Conservation (phyloP, 2,888 invertebrate species). For the Frankliniella intonsa region DNA sequence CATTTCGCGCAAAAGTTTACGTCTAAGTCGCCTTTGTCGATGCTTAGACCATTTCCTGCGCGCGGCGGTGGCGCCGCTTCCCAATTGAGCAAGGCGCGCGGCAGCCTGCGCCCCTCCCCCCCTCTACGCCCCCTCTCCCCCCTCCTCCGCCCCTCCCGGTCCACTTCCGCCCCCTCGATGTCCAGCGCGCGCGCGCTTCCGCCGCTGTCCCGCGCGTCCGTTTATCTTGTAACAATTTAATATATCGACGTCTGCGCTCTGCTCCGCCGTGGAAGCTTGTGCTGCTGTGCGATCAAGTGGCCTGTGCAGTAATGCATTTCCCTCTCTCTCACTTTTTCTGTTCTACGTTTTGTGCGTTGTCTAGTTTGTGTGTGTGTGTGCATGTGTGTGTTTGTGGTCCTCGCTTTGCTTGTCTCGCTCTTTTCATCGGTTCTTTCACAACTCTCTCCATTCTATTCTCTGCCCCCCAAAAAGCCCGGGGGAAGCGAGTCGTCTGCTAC, state of each 20-base stretch:
- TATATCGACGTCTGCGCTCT: not conserved
- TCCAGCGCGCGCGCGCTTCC: not conserved
- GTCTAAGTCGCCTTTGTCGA: not conserved
- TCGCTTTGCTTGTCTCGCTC: no score
- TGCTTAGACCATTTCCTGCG: not conserved
- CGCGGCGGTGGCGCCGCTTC: not conserved
- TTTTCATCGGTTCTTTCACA: no score
- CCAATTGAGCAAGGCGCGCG: not conserved
- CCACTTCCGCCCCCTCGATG: not conserved
- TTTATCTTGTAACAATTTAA: slow-evolving; percentile 24
- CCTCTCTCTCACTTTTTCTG: no score
- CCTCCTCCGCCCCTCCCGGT: not conserved
- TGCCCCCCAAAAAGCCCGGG: no score
- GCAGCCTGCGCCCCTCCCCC: not conserved
- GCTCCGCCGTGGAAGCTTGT: not conserved
- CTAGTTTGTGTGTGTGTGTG: no score
- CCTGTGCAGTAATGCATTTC: no score
- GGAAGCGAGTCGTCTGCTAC: no score
- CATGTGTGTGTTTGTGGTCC: no score
- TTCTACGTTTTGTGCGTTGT: no score
- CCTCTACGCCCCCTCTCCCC: not conserved
- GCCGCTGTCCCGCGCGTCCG: not conserved
- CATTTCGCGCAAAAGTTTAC: no score
- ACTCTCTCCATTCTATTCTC: no score
- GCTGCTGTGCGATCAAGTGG: not conserved